Evolutionary conservation across 2,888 invertebrate species (phyloP).

Genomic region (Plebejus argus): DNA sequence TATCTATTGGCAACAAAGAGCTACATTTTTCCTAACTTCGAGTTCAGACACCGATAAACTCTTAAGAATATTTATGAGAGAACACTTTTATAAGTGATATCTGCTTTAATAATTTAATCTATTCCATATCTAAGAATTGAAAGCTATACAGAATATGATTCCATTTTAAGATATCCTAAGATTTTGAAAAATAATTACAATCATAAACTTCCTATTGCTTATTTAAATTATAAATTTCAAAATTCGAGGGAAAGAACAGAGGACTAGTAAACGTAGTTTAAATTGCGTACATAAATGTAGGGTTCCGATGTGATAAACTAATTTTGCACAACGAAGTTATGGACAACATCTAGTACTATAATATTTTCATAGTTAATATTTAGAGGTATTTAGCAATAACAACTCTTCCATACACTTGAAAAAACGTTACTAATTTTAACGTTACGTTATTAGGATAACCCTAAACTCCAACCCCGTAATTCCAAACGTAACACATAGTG

Average conservation of each 20-base stretch:
- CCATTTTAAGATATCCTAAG: too few species aligned
- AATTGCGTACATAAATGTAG: too few species aligned
- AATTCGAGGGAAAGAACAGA: too few species aligned
- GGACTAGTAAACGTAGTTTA: too few species aligned
- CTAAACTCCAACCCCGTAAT: slow-evolving; percentile 41
- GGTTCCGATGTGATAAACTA: too few species aligned
- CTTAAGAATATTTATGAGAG: neutral
- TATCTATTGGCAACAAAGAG: slow-evolving; percentile 11
- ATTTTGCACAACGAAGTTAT: too few species aligned
- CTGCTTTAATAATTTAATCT: neutral
- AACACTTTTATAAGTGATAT: neutral
- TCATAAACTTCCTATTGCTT: too few species aligned
- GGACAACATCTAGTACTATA: too few species aligned
- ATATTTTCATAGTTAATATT: neutral
- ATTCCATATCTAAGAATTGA: neutral
- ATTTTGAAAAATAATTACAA: too few species aligned
- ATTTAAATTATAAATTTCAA: too few species aligned
- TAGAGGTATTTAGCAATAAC: neutral
- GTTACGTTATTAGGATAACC: neutral
- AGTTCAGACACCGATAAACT: slow-evolving; percentile 22
- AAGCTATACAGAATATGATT: neutral
- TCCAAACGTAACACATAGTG: slow-evolving; percentile 46
- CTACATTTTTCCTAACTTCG: slow-evolving; percentile 6
- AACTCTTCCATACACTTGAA: neutral
- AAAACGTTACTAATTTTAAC: neutral